Evolutionary conservation across 1,140 invertebrate genomes (phyloP), one percentile per base, ranked within the genome.

Genomic region (Phymastichus coffea): DNA sequence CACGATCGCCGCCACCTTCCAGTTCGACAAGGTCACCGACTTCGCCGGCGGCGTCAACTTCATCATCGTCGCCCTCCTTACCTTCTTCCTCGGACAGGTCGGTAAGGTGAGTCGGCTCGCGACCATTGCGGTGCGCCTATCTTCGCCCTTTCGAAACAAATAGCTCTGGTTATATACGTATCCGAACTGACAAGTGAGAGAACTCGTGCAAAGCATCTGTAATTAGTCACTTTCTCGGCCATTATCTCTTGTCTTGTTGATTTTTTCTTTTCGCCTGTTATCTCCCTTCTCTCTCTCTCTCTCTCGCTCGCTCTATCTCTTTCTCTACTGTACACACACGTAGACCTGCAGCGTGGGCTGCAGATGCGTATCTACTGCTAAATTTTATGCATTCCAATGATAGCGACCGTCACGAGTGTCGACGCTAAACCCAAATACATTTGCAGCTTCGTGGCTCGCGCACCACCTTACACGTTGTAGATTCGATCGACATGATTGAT

Each of bases 1-100:
- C 75, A 81, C 86, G 15, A 86, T 95, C 57, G 92, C 92, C 25
- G 91, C 91, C 9, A 83, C 87, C 37, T 91, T 92, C 67, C 89
- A 94, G 77, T 86, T 91, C 81, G 93, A 95, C 70, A 95, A 94
- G 82, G 78, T 96, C 14, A 93, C 92, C 1, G 94, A 95, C 77
- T 94, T 96, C 80, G 93, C 93, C 56, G 92, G 93, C 7, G 93
- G 93, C 54, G 88, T 89, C 41, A 95, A 95, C 79, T 95, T 96
- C 74, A 92, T 95, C 59, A 89, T 94, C 37, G 82, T 95, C 53
- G 92, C 93, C 12, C 72, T 95, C 47, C 78, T 95, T 4, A 94
- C 93, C 4, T 94, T 95, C 78, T 88, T 90, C 66, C 81, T 95
- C 9, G 90, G 90, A 17, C 88, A 93, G 83, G 88, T 88, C 48